A percentile compares a stretch with the other conserved stretches of the same genome.
Conservation (phyloP, 2,797 vertebrate genomes). For the Alca torda region DNA sequence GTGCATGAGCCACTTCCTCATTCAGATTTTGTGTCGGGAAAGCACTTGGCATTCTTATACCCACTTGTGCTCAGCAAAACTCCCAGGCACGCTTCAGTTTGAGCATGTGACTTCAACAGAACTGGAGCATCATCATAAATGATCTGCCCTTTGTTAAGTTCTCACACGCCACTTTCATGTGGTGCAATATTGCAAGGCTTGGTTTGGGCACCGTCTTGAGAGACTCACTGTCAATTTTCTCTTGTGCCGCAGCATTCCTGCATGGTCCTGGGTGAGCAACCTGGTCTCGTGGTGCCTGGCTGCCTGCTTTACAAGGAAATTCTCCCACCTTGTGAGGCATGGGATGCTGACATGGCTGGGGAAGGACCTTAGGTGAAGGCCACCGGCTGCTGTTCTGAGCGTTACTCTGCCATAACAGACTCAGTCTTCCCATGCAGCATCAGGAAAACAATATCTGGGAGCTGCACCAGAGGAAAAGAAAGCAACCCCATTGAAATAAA, state of each 20-base stretch:
- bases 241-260: background rate
- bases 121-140: background rate
- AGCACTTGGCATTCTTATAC: background rate
- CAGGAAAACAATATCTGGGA: background rate
- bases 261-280: background rate
- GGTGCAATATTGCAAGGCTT: background rate
- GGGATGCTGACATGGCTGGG: accelerated
- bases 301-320: background rate
- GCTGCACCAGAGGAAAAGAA: background rate
- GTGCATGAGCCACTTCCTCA: background rate
- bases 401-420: background rate
- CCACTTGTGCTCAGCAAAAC: background rate
- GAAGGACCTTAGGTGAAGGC: background rate
- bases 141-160: background rate
- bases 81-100: background rate
- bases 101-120: background rate
- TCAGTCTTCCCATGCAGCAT: background rate
- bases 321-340: background rate
- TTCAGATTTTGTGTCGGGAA: background rate
- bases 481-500: background rate
- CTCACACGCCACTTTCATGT: accelerated
- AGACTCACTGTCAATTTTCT: background rate
- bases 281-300: accelerated
- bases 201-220: background rate
- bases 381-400: background rate